Conservation (phyloP, 2,797 vertebrate genomes). For the Platyrinchus mystaceus region DNA sequence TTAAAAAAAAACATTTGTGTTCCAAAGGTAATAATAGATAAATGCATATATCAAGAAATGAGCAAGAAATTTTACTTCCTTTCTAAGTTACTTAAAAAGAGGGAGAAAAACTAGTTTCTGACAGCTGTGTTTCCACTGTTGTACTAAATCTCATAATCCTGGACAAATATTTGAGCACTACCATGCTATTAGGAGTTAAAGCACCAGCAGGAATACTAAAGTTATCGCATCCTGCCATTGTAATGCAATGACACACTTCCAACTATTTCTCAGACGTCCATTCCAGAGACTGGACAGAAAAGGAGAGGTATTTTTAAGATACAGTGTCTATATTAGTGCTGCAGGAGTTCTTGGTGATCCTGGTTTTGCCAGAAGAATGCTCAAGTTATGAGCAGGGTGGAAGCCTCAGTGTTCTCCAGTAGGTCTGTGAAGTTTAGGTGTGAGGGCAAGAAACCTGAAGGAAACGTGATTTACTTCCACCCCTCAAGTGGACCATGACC, state of each 20-base stretch:
- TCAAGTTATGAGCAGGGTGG: background rate
- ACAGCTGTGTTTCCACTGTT: background rate
- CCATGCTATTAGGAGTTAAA: background rate
- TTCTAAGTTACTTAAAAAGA: background rate
- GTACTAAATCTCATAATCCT: background rate
- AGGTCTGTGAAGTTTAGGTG: background rate
- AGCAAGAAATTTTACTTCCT: background rate
- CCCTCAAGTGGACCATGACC: fast-evolving
- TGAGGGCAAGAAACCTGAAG: background rate
- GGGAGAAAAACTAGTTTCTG: background rate
- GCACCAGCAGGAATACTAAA: background rate
- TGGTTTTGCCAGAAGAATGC: background rate
- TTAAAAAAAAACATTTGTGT: background rate
- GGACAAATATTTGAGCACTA: background rate
- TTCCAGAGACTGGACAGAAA: background rate
- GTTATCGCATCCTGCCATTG: background rate
- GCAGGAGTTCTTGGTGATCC: background rate
- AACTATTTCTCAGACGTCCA: background rate
- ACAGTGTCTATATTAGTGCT: background rate
- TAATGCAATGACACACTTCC: background rate
- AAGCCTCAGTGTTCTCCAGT: no score
- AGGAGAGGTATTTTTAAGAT: background rate
- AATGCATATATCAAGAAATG: background rate
- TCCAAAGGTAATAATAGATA: background rate
- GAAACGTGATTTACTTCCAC: fast-evolving